Base-by-base conservation (phyloP, 2,888 invertebrate genomes). In the Polyommatus icarus region DNA sequence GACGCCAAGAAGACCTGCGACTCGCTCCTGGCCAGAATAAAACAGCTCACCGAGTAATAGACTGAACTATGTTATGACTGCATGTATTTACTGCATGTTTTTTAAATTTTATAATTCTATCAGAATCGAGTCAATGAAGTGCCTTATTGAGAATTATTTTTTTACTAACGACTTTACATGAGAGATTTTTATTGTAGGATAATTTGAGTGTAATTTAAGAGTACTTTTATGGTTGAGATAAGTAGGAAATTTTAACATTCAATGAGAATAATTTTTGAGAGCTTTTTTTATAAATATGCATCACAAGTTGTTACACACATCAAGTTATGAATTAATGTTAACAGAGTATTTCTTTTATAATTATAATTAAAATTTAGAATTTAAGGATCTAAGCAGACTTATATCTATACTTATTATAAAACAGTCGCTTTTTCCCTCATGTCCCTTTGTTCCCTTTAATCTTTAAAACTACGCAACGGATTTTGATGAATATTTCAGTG, bases 1-100 rank as follows among this genome's bases (percentile, higher is more conserved):
- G 98, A 98, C 87, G 98, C 98, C 76, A 98, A 98, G 95, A 97
- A 98, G 89, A 98, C 97, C 8, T 98, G 98, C 87, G 98, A 98
- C 87, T 96, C 96, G 15, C 95, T 98, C 18, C 94, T 98, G 76
- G 93, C 94, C 36, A 96, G 96, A 86, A 96, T 97, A 79, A 94
- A 94, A 82, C 85, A 91, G 82, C 88, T 94, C 15, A 83, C 85
- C 40, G 87, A 75, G n/a, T 75, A 29, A 75, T 24, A 20, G 75
- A 75, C 75, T 75, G 75, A 75, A 75, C 7, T 15, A 50, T 54
- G 29, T 29, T 75, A 40, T 40, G n/a, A 36, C 54, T 54, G 29
- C 75, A 75, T 29, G 24, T 29, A 20, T 12, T 29, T 54, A 46
- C 29, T 29, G 46, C 20, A 40, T 10, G 24, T 24, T 46, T 73